Percentiles rank a stretch among this genome's conserved stretches.
Conservation (phyloP, 2,888 invertebrate genomes). For the Labia minor region DNA sequence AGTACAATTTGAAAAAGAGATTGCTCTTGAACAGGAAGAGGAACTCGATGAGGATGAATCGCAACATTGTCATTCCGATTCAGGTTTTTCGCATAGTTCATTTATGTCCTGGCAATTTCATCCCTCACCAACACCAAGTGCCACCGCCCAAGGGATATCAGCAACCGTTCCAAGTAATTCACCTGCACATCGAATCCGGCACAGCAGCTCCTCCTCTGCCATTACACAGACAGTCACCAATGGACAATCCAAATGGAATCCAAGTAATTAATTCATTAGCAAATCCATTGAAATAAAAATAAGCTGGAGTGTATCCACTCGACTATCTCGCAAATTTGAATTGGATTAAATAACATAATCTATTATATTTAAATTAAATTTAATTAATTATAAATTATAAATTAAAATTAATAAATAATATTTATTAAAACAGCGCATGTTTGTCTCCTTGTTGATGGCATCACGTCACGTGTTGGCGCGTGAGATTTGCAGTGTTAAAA, state of each 20-base stretch:
- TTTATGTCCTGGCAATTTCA: slow-evolving; percentile 60
- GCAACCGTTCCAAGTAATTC: slow-evolving; percentile 36
- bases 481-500: too few species aligned
- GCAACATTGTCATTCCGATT: slow-evolving; percentile 37
- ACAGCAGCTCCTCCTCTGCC: slow-evolving; percentile 37
- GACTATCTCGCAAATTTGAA: too few species aligned
- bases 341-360: too few species aligned
- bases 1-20: slow-evolving; percentile 74
- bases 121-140: slow-evolving; percentile 33
- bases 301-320: too few species aligned
- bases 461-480: too few species aligned
- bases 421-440: too few species aligned
- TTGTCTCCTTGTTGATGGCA: too few species aligned
- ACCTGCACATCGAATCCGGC: slow-evolving; percentile 40
- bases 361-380: too few species aligned
- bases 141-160: neutral
- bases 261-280: neutral
- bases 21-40: slow-evolving; percentile 59
- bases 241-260: neutral
- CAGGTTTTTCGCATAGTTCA: slow-evolving; percentile 47
- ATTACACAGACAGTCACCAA: neutral
- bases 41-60: slow-evolving; percentile 44
- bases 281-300: too few species aligned
- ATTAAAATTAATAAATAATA: too few species aligned
- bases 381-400: too few species aligned